Conservation (phyloP, 2,113 vertebrate genomes). For the Toxotes jaculatrix region DNA sequence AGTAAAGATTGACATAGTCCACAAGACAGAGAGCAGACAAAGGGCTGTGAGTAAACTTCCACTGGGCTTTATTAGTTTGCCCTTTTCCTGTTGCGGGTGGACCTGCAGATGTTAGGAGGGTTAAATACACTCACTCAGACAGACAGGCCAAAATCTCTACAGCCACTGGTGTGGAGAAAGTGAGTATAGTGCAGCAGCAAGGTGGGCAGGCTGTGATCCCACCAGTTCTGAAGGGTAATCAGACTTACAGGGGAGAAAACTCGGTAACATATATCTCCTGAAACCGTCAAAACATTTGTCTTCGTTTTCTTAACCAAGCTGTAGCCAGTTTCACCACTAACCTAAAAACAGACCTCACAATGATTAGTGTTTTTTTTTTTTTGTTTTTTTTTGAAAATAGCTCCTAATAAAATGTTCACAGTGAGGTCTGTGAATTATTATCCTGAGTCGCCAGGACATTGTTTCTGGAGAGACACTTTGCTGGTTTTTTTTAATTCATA, state of each 20-base stretch:
- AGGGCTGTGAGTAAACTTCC: slow-evolving; percentile 80
- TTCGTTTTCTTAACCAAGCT: neutral
- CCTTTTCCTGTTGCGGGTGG: slow-evolving; percentile 65
- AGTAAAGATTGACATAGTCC: slow-evolving; percentile 84
- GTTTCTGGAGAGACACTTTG: neutral
- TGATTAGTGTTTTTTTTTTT: neutral
- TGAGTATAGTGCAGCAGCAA: slow-evolving; percentile 3
- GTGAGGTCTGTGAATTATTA: slow-evolving; percentile 5
- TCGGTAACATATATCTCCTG: neutral
- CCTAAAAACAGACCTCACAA: neutral
- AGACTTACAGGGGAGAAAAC: neutral
- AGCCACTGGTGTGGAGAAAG: slow-evolving; percentile 26
- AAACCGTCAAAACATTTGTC: neutral
- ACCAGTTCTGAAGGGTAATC: neutral
- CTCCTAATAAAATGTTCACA: neutral
- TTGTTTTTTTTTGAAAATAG: no score
- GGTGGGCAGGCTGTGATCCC: slow-evolving; percentile 17
- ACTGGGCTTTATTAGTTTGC: slow-evolving; percentile 77
- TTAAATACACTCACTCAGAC: slow-evolving; percentile 59
- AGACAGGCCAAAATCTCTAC: slow-evolving; percentile 32
- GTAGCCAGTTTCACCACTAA: neutral
- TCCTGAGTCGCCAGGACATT: neutral
- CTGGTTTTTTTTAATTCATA: neutral
- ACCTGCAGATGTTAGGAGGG: slow-evolving; percentile 77
- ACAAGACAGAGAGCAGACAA: slow-evolving; percentile 78